Percentiles rank a stretch among this genome's conserved stretches.
These are phyloP conservation scores for Marronus borbonicus DNA, from an alignment of 2,888 invertebrate species.

Conservation along the genomic window DNA sequence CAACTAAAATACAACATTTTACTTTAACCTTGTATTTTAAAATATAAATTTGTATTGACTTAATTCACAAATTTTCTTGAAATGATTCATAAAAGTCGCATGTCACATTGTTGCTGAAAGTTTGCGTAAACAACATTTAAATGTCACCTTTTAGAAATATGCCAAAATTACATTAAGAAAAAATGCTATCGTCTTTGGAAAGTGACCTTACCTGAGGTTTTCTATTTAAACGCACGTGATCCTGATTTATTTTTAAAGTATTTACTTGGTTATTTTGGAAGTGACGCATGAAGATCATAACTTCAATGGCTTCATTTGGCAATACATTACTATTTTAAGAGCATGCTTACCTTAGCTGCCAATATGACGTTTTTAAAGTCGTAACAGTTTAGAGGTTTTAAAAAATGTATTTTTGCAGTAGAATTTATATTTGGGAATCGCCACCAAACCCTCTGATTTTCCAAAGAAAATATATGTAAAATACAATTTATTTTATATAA, in stretches of 20 bases:
- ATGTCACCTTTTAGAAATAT: conserved; percentile 14
- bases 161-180: conserved; percentile 35
- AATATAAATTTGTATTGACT: no score
- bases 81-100: neutral
- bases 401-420: no score
- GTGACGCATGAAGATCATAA: neutral
- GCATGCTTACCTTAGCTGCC: neutral
- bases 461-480: no score
- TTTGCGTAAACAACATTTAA: neutral
- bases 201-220: conserved; percentile 30
- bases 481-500: no score
- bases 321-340: neutral
- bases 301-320: conserved; percentile 23
- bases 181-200: conserved; percentile 24
- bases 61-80: no score
- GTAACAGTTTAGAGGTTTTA: no score
- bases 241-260: conserved; percentile 24
- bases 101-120: neutral
- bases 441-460: no score
- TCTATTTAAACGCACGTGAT: conserved; percentile 10
- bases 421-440: no score
- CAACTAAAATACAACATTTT: no score
- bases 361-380: neutral
- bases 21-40: no score
- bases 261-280: conserved; percentile 40